A percentile compares a stretch with the other conserved stretches of the same genome.
Evolutionary conservation across 2,797 vertebrate genomes (phyloP).

Genomic region (Knipowitschia caucasica): DNA sequence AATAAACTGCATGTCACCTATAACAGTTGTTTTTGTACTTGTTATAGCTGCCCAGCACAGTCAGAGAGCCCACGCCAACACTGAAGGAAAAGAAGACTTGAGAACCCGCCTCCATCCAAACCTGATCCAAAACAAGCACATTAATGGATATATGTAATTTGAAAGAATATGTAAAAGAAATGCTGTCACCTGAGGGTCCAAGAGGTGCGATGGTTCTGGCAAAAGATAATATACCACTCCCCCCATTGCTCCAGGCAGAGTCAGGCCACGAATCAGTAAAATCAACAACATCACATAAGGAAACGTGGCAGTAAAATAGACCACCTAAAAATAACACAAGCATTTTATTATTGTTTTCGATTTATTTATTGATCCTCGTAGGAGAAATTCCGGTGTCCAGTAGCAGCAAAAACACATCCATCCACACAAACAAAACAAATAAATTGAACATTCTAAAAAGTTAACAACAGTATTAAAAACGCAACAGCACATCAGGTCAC

Average conservation of each 20-base stretch:
- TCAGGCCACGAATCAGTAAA: conserved; percentile 84
- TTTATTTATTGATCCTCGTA: too few species aligned
- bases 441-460: too few species aligned
- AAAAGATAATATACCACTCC: conserved; percentile 88
- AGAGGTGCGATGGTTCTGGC: conserved; percentile 82
- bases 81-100: conserved; percentile 69
- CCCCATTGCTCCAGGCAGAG: conserved; percentile 81
- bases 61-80: conserved; percentile 58
- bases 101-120: conserved; percentile 72
- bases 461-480: too few species aligned
- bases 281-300: conserved; percentile 87
- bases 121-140: conserved; percentile 30
- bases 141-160: background rate
- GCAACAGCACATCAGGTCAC: too few species aligned
- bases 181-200: conserved; percentile 68
- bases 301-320: conserved; percentile 90
- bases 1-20: conserved; percentile 33
- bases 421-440: too few species aligned
- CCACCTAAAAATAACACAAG: conserved; percentile 55
- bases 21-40: conserved; percentile 71
- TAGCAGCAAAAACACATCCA: too few species aligned
- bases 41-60: conserved; percentile 68
- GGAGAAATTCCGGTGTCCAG: too few species aligned
- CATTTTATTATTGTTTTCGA: background rate
- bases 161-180: background rate